A percentile compares a stretch with the other conserved stretches of the same genome.
These are phyloP conservation scores for Desmophyllum pertusum DNA, from an alignment of 92 coral and sea anemone genomes.

Conservation along the genomic window DNA sequence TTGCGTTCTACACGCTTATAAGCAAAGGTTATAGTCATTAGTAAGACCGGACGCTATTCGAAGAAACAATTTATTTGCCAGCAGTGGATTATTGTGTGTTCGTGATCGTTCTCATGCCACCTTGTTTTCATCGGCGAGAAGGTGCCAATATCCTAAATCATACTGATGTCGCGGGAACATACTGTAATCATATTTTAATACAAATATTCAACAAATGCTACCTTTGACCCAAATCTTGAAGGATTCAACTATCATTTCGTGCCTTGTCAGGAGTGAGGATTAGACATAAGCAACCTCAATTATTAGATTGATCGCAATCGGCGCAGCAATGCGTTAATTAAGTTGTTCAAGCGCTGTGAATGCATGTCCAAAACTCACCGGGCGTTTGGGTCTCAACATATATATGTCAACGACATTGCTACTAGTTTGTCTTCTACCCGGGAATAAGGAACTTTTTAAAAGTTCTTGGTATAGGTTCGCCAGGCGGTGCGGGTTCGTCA, in stretches of 20 bases:
- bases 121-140: conserved; percentile 35
- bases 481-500: not conserved
- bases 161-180: conserved; percentile 25
- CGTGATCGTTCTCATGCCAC: conserved; percentile 17
- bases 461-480: not conserved
- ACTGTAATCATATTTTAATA: conserved; percentile 21
- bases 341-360: not conserved
- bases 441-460: conserved; percentile 6
- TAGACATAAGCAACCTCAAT: not conserved
- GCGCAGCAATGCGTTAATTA: conserved; percentile 2
- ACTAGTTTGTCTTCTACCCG: not conserved
- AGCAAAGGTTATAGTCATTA: not conserved
- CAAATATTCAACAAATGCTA: conserved; percentile 39
- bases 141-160: conserved; percentile 40
- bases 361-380: not conserved
- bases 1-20: conserved; percentile 1
- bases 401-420: not conserved
- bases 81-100: not conserved
- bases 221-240: conserved; percentile 22
- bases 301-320: not conserved
- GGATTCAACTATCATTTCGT: not conserved
- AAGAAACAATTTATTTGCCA: not conserved
- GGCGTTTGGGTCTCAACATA: not conserved
- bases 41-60: not conserved
- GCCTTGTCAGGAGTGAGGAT: not conserved